Evolutionary conservation across 2,888 invertebrate species (phyloP), one percentile per base, ranked within the genome.

Genomic region (Vanessa cardui): DNA sequence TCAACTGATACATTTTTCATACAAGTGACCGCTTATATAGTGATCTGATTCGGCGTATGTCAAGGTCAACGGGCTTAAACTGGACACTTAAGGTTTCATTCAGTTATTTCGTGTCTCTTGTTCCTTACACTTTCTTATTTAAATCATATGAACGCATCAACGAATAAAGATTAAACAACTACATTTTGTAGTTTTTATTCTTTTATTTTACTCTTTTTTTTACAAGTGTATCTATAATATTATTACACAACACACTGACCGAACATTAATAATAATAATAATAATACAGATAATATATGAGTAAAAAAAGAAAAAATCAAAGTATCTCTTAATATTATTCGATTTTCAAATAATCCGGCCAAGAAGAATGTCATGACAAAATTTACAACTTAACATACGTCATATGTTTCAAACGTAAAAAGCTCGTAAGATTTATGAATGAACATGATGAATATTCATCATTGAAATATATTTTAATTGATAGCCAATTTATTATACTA

Each of bases 21-120:
- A 39, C 26, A 26, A 31, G 46, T 15, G 44, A 31, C 18, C 20
- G 15, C 33, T 66, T 69, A 60, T 69, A 69, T 60, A 66, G 58
- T 58, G 26, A 9, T 58, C 21, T 44, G 18, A 45, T 58, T 58
- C 44, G 50, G 63, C 50, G 33, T 31, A n/a, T 54, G 33, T 8
- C 33, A 58, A 58, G 58, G 58, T 44, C 58, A 45, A 44, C 45
- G 9, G 16, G 58, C 16, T 45, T 33, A 20, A 39, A 21, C 18
- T 45, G 16, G 15, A 18, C 16, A 6, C 12, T 8, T 54, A 6
- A 47, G n/a, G 18, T 54, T 31, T 54, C 54, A 31, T 26, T 20
- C 26, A 16, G n/a, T 1, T 7, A 26, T 33, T 16, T 31, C n/a
- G 54, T 7, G 2, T 2, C 15, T 31, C 16, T 54, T 31, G 26